Conservation (phyloP, 2,113 vertebrate genomes). For the Pelvicachromis taeniatus region DNA sequence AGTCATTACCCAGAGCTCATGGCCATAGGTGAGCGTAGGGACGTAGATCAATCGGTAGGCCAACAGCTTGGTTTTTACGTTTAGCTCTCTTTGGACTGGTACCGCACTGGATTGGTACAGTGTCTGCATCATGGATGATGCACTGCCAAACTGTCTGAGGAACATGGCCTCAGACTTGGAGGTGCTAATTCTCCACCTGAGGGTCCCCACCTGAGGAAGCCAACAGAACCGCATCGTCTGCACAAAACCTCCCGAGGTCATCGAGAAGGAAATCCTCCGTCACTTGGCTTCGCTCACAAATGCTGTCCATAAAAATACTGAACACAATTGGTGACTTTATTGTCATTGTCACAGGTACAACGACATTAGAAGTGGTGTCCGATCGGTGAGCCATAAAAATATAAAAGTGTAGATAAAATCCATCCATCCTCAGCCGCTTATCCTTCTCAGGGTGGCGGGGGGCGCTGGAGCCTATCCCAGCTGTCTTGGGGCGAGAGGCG, state of each 20-base stretch:
- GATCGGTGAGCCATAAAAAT: background rate
- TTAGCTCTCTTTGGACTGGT: background rate
- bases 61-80: background rate
- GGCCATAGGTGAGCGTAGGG: accelerated
- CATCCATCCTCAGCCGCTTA: too few species aligned
- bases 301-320: too few species aligned
- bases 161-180: background rate
- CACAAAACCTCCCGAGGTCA: too few species aligned
- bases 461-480: too few species aligned
- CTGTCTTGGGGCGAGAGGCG: too few species aligned
- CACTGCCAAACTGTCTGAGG: background rate
- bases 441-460: too few species aligned
- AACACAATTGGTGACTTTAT: too few species aligned
- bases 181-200: background rate
- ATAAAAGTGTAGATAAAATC: accelerated
- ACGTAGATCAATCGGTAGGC: background rate
- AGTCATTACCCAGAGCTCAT: background rate
- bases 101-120: background rate
- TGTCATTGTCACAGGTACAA: too few species aligned
- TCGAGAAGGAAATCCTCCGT: too few species aligned
- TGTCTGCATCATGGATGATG: background rate
- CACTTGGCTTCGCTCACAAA: too few species aligned
- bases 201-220: background rate
- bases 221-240: too few species aligned
- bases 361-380: background rate